Evolutionary conservation across 1,140 invertebrate species (phyloP), one percentile per base, ranked within the genome.

Genomic region (Parasteatoda tepidariorum): DNA sequence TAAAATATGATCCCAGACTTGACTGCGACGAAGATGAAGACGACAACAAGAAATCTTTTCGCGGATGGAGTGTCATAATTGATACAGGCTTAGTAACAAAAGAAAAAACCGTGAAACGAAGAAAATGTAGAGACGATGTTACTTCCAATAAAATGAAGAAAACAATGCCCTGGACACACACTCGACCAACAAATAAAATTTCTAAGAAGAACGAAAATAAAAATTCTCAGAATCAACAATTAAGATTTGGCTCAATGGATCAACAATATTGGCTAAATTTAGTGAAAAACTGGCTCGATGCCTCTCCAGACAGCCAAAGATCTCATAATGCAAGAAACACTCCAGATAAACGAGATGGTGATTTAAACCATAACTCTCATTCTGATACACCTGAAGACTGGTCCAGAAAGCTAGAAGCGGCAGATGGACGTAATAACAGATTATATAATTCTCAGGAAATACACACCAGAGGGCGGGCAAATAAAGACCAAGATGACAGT

Each of bases 41-140:
- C 0, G 28, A 66, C 4, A 31, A 38, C 13, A 22, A 82, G 28
- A 30, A 30, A 24, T 48, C 48, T 9, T 15, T 82, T 9, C 24
- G 61, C 24, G 81, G 81, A 33, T 83, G 81, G 81, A 83, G 81
- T 57, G 62, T 83, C 0, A 83, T 83, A 22, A 74, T 83, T 22
- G 79, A 83, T 24, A 34, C 31, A 15, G 81, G 81, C 9, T 55
- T 33, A 0, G 70, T 83, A 13, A 83, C 81, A 0, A 83, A 83
- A 26, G 81, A 83, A 61, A 83, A 83, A 55, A 74, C 68, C 1
- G 70, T 83, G 2, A 83, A 74, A 55, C 48, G 66, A 74, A 83
- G 41, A 34, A 31, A 48, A 4, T 82, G 78, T 22, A 5, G 61
- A 9, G 48, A 48, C 31, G 7, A 15, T 7, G 55, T 70, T 1